Evolutionary conservation across 2,888 invertebrate species (phyloP), one percentile per base, ranked within the genome.

Genomic region (Athalia circularis): DNA sequence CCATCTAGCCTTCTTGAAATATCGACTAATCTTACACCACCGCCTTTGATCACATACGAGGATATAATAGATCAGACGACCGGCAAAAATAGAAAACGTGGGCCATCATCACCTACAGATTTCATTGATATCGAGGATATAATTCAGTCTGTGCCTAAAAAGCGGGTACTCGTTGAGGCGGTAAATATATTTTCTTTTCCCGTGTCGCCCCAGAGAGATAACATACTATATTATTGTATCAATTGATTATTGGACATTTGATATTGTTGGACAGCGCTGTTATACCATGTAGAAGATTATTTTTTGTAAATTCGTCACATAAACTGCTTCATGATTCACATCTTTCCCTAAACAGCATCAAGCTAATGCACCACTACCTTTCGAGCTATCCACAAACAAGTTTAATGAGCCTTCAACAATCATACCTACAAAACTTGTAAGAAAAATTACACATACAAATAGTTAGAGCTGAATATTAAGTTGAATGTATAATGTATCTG

Each of bases 211-310:
- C 11, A 43, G 47, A 65, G 11, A 6, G 47, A 45, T 65, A 65
- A 65, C 8, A 65, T 65, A 65, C 45, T 65, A 45, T 65, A 65
- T 65, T 45, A 3, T 65, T 65, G 9, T 65, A 65, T 43, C n/a
- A 43, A 65, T 8, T 43, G 11, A 47, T 65, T 5, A 45, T 65
- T 47, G 47, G 65, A 65, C 3, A 65, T 45, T 47, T 47, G 43
- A 45, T 65, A 65, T 65, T n/a, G 65, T 65, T n/a, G 11, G 45
- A 65, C 65, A 43, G 47, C 47, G 47, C 65, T 65, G 43, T 65
- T 45, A 65, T 65, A 45, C 65, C 65, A 45, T 47, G 65, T 65
- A 47, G n/a, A n/a, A n/a, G n/a, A n/a, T n/a, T n/a, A n/a, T n/a
- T n/a, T n/a, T n/a, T n/a, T n/a, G n/a, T n/a, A n/a, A n/a, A n/a